Evolutionary conservation across 2,888 invertebrate species (phyloP), one percentile per base, ranked within the genome.

Genomic region (Mythimna lalbum): DNA sequence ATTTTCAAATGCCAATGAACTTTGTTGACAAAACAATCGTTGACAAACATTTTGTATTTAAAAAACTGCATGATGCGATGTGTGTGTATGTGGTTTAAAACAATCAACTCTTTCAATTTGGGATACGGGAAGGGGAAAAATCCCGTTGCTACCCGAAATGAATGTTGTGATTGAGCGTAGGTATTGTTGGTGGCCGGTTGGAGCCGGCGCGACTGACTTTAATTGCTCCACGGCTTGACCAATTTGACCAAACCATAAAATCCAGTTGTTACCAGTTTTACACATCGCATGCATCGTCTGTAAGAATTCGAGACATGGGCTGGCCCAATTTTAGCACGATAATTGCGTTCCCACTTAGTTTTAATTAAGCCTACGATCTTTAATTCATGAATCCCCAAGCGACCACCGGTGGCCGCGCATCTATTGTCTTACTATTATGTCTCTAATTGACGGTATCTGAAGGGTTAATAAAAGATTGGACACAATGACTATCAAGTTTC

Each of bases 261-360:
- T 86, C 90, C 87, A 82, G 90, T 89, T 88, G n/a, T 62, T 71
- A 83, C 90, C 86, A 86, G 91, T 89, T 88, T 72, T 33, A 66
- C 75, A 64, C 36, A 69, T 63, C 64, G 70, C 73, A 76, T 66
- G 73, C 65, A 71, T 76, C 74, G 69, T 67, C 71, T 80, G 70
- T 75, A 82, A 78, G 78, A 86, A 88, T 86, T 87, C 81, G 79
- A 85, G 86, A 76, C 73, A 84, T 73, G 73, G 80, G 69, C 67
- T 83, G 85, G 69, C 77, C 87, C 83, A 82, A 88, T 88, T 89
- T 77, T 86, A 81, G 72, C 67, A 77, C 75, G 69, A 83, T 87
- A 87, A 89, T 88, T 87, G 83, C 71, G 74, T 76, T 80, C 57
- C 86, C 88, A 88, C 83, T 91, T 89, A 86, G 81, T 86, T 84